Conservation (phyloP, 2,797 vertebrate genomes). For the Balearica regulorum region DNA sequence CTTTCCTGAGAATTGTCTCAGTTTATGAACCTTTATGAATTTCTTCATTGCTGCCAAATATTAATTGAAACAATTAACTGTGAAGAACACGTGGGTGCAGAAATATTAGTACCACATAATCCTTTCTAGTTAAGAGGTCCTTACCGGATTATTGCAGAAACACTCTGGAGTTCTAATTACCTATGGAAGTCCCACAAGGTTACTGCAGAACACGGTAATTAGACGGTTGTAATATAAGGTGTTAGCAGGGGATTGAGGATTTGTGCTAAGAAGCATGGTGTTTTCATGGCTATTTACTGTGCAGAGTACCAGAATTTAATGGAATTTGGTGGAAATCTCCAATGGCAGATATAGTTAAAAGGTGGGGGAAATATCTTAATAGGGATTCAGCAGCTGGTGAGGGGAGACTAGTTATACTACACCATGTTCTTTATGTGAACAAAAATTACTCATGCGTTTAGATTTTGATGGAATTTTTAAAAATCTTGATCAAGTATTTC, state of each 20-base stretch:
- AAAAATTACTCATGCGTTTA: neutral
- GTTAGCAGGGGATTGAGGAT: conserved; percentile 71
- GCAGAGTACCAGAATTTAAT: conserved; percentile 56
- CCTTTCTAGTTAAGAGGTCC: conserved; percentile 74
- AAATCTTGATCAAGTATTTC: neutral
- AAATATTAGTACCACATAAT: conserved; percentile 72
- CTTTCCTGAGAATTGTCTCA: neutral
- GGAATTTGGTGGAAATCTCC: conserved; percentile 64
- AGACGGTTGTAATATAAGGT: conserved; percentile 69
- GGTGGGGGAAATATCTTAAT: neutral
- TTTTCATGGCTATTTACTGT: conserved; percentile 73
- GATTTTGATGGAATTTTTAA: neutral
- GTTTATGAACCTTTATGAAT: conserved; percentile 19
- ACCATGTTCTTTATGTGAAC: neutral
- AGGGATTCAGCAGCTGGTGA: neutral
- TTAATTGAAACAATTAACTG: conserved; percentile 77
- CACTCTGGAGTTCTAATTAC: conserved; percentile 76
- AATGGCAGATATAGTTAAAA: conserved; percentile 25
- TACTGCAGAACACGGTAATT: conserved; percentile 73
- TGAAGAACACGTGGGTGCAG: conserved; percentile 51
- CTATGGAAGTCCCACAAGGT: conserved; percentile 72
- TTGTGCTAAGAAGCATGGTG: conserved; percentile 69
- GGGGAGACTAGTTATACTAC: neutral
- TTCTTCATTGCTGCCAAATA: conserved; percentile 66
- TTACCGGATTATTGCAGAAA: conserved; percentile 72